Evolutionary conservation across 2,797 vertebrate species (phyloP).

Genomic region (Sphenopsis melanotis): DNA sequence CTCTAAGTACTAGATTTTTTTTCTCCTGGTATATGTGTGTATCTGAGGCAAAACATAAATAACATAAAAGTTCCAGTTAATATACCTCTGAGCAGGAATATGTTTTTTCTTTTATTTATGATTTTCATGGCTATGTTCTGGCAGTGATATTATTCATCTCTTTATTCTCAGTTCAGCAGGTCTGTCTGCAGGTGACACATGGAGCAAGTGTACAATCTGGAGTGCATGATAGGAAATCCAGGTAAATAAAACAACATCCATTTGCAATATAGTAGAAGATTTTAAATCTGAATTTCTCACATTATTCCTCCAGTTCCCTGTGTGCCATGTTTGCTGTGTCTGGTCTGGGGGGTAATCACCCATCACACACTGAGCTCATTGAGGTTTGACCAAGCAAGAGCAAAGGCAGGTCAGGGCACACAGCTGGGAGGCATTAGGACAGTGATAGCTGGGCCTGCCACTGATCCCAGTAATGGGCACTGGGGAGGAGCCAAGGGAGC

Average conservation of each 20-base stretch:
- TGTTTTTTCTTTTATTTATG: conserved; percentile 20
- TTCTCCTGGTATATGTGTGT: not conserved
- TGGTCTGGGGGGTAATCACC: not conserved
- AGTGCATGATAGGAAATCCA: not conserved
- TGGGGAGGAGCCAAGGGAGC: not conserved
- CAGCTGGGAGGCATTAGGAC: not conserved
- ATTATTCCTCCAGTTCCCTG: not conserved
- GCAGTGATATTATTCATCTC: not conserved
- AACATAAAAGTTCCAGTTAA: conserved; percentile 32
- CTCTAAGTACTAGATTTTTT: conserved; percentile 10
- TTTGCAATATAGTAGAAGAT: not conserved
- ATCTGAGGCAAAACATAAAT: conserved; percentile 54
- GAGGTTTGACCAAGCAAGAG: not conserved
- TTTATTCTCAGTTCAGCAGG: conserved; percentile 38
- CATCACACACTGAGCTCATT: not conserved
- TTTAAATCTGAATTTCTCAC: not conserved
- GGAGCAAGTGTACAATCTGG: not conserved
- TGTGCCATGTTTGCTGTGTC: not conserved
- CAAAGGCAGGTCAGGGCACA: not conserved
- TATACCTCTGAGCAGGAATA: conserved; percentile 12
- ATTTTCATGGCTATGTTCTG: conserved; percentile 7
- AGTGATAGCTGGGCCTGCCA: not conserved
- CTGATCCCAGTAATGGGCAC: not conserved
- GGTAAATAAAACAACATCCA: not conserved
- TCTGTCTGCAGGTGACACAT: conserved; percentile 14